Base-by-base conservation (phyloP, 35 echinoderm and acorn worm species). In the Hemicentrotus pulcherrimus region DNA sequence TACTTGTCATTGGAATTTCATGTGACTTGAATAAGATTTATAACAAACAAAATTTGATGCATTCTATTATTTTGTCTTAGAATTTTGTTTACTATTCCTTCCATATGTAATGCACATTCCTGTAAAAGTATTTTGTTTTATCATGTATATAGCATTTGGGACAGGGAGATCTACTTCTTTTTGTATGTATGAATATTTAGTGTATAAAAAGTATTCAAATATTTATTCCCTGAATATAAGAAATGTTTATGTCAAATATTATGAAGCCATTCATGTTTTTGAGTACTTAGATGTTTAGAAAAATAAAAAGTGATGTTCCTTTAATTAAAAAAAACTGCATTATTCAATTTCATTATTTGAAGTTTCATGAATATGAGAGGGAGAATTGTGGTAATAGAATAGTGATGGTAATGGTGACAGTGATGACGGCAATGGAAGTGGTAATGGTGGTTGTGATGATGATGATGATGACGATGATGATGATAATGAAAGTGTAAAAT, bases 171-270 rank as follows among this genome's bases (percentile, higher is more conserved):
- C n/a, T 22, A 78, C 65, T 78, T 78, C 19, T 78, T 78, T 78
- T 78, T 78, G 19, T 78, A 78, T 78, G 65, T 78, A 78, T 78
- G 28, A 78, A 78, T 78, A 28, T 18, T 78, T n/a, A 28, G 65
- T 28, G 22, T 78, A 78, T n/a, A 78, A 28, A 55, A 78, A 28
- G 65, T 78, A 78, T 78, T 78, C 65, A 78, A 78, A 78, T 78
- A 78, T 78, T 78, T 78, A 78, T 78, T 78, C 65, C 65, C 65
- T 78, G 22, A 78, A n/a, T 28, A 78, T 78, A 4, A n/a, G 0
- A 78, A 78, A n/a, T 78, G 28, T 78, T 78, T 78, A n/a, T 78
- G 65, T n/a, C 65, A 78, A 78, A 78, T 78, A n/a, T 78, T 78
- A 78, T 28, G 65, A 78, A 71, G 18, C 16, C 65, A 78, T 28